Percentiles rank a stretch among this genome's conserved stretches.
Conservation (phyloP, 2,797 vertebrate genomes). For the Aratinga solstitialis region DNA sequence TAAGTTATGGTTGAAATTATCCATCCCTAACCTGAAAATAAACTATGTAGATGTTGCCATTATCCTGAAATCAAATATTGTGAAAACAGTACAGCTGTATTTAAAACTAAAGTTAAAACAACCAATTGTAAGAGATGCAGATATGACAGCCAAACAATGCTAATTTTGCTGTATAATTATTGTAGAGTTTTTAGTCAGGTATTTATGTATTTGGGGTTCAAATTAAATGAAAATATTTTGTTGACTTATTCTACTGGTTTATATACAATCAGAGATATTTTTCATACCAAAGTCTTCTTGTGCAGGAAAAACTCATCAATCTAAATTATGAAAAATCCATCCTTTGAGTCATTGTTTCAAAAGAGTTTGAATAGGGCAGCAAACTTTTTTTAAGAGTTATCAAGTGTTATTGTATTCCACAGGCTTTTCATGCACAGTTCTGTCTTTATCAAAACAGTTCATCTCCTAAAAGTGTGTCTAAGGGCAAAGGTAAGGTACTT, state of each 20-base stretch:
- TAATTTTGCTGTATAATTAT: neutral
- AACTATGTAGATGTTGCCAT: neutral
- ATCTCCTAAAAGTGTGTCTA: neutral
- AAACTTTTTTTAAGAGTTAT: neutral
- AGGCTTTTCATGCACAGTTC: neutral
- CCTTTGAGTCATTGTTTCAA: neutral
- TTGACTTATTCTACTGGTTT: neutral
- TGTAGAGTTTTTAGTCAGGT: neutral
- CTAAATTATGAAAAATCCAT: neutral
- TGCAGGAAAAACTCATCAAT: neutral
- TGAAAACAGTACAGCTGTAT: neutral
- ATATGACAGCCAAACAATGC: neutral
- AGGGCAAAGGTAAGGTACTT: neutral
- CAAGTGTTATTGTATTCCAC: neutral
- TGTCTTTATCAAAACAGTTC: neutral
- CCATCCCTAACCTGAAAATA: neutral
- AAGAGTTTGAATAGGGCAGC: neutral
- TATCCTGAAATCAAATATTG: neutral
- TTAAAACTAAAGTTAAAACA: neutral
- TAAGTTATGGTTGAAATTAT: neutral
- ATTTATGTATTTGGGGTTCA: neutral
- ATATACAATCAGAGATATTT: neutral
- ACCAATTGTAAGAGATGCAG: neutral
- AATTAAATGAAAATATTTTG: neutral
- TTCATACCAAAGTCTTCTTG: neutral